A percentile compares a stretch with the other conserved stretches of the same genome.
phyloP scores from a whole-genome alignment of 2,888 invertebrate species.

The Capitulum mitella region DNA sequence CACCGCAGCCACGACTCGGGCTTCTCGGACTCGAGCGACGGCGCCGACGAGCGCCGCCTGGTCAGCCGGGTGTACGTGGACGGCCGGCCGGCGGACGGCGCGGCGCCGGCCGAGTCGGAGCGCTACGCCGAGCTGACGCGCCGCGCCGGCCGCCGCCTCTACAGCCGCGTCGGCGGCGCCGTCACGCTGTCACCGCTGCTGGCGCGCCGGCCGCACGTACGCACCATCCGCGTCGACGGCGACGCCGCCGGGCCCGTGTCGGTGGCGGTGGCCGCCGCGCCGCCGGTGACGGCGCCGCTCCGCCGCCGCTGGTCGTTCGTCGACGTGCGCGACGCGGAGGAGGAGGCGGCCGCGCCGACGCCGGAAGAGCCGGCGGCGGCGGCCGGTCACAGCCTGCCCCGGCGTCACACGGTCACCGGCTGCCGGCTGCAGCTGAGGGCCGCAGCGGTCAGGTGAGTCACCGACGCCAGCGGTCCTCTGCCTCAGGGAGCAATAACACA shows the following conservation, averaged over 20 bases:
- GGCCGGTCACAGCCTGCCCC: not conserved
- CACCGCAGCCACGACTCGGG: slow-evolving; percentile 21
- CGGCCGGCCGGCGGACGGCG: not conserved
- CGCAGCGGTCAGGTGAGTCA: not conserved
- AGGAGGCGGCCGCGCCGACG: not conserved
- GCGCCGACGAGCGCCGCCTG: slow-evolving; percentile 10
- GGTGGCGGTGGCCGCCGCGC: not conserved
- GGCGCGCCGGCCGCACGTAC: not conserved
- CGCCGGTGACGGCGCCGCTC: slow-evolving; percentile 3
- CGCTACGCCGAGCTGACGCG: slow-evolving; percentile 6
- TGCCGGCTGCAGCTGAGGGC: not conserved
- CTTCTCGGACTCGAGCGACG: slow-evolving; percentile 19
- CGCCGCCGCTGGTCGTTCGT: slow-evolving; percentile 10
- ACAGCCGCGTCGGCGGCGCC: slow-evolving; percentile 2
- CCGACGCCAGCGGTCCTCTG: too few relatives aligned
- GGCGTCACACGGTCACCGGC: not conserved
- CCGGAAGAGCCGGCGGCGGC: not conserved
- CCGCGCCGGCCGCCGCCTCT: slow-evolving; percentile 6
- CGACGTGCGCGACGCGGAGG: not conserved
- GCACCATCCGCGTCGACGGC: slow-evolving; percentile 18
- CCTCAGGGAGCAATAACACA: too few relatives aligned
- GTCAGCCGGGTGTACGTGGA: not conserved
- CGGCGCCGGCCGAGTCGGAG: not conserved
- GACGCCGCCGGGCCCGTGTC: not conserved
- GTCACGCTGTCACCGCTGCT: not conserved